Evolutionary conservation across 2,113 vertebrate species (phyloP).

Genomic region (Salvelinus namaycush): DNA sequence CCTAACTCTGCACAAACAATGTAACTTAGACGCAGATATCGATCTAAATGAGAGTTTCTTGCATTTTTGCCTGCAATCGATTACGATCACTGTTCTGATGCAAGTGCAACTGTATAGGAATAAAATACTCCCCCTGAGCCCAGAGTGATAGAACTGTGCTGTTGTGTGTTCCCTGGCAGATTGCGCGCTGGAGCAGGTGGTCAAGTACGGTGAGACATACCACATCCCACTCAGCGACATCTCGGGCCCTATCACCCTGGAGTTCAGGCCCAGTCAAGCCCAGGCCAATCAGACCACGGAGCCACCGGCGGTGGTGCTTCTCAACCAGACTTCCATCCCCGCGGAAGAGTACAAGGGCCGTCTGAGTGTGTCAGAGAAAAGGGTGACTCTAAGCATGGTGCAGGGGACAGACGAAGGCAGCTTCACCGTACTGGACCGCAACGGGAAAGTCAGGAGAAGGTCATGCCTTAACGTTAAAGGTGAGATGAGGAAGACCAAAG

Average conservation of each 20-base stretch:
- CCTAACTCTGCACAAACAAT: no score
- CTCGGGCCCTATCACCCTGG: conserved; percentile 65
- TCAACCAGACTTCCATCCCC: conserved; percentile 48
- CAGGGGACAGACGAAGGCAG: conserved; percentile 70
- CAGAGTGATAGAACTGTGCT: not conserved
- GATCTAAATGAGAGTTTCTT: no score
- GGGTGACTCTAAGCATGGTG: conserved; percentile 63
- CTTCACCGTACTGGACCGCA: conserved; percentile 66
- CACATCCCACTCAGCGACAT: conserved; percentile 58
- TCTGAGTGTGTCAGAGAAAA: conserved; percentile 55
- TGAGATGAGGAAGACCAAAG: conserved; percentile 36
- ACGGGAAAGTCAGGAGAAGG: conserved; percentile 60
- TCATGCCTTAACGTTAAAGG: conserved; percentile 75
- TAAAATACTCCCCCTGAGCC: no score
- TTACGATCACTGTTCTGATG: no score
- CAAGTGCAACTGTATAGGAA: no score
- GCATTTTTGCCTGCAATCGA: no score
- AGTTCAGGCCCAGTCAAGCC: conserved; percentile 65
- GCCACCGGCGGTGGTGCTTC: conserved; percentile 51
- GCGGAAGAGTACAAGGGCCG: conserved; percentile 60
- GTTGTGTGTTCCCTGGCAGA: conserved; percentile 47
- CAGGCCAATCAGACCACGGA: conserved; percentile 39
- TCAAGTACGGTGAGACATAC: conserved; percentile 72
- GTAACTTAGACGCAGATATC: no score
- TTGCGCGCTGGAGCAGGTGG: conserved; percentile 66